phyloP scores from a whole-genome alignment of 1,140 invertebrate genomes.

The Lasaia peninsularis region DNA sequence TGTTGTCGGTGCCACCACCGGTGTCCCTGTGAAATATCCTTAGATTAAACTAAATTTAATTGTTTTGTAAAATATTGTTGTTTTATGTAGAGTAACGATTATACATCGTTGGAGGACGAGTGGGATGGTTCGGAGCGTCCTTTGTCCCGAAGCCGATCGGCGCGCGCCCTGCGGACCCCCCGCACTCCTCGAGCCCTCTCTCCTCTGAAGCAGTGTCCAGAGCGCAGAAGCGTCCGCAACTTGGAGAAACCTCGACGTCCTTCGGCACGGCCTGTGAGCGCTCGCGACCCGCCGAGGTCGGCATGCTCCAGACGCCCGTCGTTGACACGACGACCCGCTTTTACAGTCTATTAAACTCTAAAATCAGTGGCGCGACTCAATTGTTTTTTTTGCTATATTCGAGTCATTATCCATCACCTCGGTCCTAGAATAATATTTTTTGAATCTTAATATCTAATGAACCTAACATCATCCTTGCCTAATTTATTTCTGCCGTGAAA shows the following conservation, averaged over 20 bases:
- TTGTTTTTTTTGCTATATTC: no score
- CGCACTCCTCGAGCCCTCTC: slow-evolving; percentile 48
- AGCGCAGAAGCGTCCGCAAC: slow-evolving; percentile 35
- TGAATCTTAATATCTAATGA: no score
- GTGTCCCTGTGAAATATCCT: neutral
- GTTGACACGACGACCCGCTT: slow-evolving; percentile 56
- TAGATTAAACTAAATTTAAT: neutral
- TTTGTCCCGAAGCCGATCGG: slow-evolving; percentile 53
- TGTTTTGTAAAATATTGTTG: neutral
- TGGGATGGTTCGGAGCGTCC: slow-evolving; percentile 53
- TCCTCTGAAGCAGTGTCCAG: slow-evolving; percentile 36
- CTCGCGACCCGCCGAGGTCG: slow-evolving; percentile 43
- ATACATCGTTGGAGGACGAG: slow-evolving; percentile 47
- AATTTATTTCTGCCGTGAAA: no score
- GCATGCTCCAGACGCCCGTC: slow-evolving; percentile 49
- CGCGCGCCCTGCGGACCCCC: slow-evolving; percentile 37
- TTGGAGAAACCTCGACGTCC: slow-evolving; percentile 39
- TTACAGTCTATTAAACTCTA: slow-evolving; percentile 51
- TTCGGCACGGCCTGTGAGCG: slow-evolving; percentile 42
- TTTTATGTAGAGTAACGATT: slow-evolving; percentile 46
- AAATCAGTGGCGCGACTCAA: neutral
- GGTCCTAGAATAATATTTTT: no score
- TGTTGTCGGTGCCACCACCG: no score
- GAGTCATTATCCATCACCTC: no score
- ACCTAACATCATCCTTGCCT: no score